Percentiles rank a stretch among this genome's conserved stretches.
phyloP scores from a whole-genome alignment of 2,797 vertebrate genomes.

The Melanotaenia boesemani region DNA sequence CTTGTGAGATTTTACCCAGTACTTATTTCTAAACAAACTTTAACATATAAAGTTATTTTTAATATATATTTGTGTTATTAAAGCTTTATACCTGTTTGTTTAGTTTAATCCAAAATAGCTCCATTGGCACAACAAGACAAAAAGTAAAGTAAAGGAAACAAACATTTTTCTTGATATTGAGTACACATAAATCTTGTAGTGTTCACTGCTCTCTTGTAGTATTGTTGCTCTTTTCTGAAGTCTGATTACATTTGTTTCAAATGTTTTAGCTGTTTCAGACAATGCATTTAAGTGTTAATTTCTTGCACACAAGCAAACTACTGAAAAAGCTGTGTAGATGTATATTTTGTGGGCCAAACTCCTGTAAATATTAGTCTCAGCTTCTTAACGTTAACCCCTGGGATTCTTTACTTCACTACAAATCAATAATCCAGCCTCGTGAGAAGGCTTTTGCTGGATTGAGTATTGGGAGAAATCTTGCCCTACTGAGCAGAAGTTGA shows the following conservation, averaged over 20 bases:
- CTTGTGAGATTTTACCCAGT: neutral
- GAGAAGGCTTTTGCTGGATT: slow-evolving; percentile 67
- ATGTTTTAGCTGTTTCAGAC: neutral
- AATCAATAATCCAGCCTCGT: slow-evolving; percentile 72
- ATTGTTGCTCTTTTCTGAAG: neutral
- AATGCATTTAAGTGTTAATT: neutral
- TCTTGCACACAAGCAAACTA: neutral
- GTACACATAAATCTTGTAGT: neutral
- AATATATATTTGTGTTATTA: neutral
- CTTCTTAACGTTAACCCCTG: slow-evolving; percentile 66
- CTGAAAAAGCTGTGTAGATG: slow-evolving; percentile 22
- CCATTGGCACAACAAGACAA: neutral
- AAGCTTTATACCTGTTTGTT: neutral
- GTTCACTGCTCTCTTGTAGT: neutral
- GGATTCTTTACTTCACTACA: slow-evolving; percentile 48
- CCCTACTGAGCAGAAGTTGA: slow-evolving; percentile 31
- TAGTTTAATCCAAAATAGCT: neutral
- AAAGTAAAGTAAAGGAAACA: neutral
- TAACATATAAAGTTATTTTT: neutral
- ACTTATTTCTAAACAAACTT: neutral
- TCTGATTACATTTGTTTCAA: neutral
- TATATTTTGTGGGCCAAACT: slow-evolving; percentile 15
- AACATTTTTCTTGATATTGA: neutral
- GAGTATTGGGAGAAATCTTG: slow-evolving; percentile 35
- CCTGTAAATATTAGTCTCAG: slow-evolving; percentile 60